Evolutionary conservation across 2,888 invertebrate species (phyloP).

Genomic region (Panopea generosa): DNA sequence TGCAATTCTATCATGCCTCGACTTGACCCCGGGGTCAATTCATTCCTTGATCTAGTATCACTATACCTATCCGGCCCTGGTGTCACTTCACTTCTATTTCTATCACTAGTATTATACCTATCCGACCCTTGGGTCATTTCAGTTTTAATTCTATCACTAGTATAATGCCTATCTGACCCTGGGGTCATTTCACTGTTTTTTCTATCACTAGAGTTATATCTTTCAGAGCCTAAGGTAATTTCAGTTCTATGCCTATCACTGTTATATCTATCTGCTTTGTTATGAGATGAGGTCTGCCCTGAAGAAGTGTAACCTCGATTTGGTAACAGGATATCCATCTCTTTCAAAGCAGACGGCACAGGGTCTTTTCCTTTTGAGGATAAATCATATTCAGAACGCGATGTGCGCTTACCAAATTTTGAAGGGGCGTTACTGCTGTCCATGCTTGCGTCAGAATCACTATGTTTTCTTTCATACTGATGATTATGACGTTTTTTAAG

Average conservation of each 20-base stretch:
- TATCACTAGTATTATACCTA: constrained; percentile 7
- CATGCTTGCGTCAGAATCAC: constrained; percentile 61
- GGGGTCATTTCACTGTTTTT: constrained; percentile 6
- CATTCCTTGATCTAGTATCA: too few relatives aligned
- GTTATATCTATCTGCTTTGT: constrained; percentile 9
- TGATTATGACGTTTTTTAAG: constrained; percentile 55
- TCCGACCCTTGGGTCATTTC: too few relatives aligned
- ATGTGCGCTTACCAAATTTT: constrained; percentile 75
- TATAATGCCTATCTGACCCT: constrained; percentile 2
- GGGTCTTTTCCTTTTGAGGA: constrained; percentile 53
- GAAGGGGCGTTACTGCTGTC: constrained; percentile 66
- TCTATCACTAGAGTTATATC: constrained; percentile 6
- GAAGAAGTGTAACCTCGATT: constrained; percentile 30
- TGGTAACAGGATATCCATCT: constrained; percentile 43
- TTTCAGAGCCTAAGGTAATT: too few relatives aligned
- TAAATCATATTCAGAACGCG: constrained; percentile 74
- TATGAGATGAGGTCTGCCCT: constrained; percentile 13
- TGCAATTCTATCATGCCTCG: constrained; percentile 70
- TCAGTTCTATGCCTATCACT: background rate
- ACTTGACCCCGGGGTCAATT: constrained; percentile 14
- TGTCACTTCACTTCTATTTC: constrained; percentile 7
- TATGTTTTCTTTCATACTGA: constrained; percentile 61
- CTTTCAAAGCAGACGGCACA: constrained; percentile 16
- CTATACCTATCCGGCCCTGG: too few relatives aligned
- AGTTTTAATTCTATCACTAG: background rate